Percentiles rank a stretch among this genome's conserved stretches.
Evolutionary conservation across 2,113 vertebrate species (phyloP).

Genomic region (Charadrius vociferus): DNA sequence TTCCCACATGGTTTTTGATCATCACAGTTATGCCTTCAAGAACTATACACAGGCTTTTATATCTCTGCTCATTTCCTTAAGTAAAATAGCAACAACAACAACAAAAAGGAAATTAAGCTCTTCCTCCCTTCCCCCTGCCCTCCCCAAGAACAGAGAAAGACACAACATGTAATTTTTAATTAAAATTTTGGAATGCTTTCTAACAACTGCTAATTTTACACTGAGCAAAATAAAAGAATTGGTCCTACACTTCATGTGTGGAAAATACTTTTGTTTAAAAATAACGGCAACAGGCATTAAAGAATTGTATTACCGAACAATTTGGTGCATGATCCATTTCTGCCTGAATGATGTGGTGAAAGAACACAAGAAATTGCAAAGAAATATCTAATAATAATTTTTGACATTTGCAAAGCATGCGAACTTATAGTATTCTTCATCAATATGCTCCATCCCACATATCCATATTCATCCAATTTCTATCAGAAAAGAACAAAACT

Average conservation of each 20-base stretch:
- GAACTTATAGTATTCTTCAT: background rate
- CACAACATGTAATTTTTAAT: background rate
- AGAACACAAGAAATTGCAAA: background rate
- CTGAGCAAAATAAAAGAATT: background rate
- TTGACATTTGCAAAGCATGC: background rate
- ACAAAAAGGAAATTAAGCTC: background rate
- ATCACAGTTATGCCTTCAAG: background rate
- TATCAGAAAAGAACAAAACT: background rate
- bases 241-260: background rate
- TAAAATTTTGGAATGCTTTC: background rate
- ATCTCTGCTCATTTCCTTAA: background rate
- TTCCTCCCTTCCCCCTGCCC: background rate
- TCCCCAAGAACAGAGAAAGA: background rate
- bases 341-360: background rate
- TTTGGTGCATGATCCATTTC: background rate
- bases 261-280: background rate
- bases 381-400: background rate
- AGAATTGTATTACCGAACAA: background rate
- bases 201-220: background rate
- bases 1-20: background rate
- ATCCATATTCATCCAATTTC: background rate
- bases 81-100: background rate
- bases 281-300: background rate
- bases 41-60: background rate
- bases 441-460: background rate